Evolutionary conservation across 2,113 vertebrate species (phyloP).

Genomic region (Tursiops truncatus): DNA sequence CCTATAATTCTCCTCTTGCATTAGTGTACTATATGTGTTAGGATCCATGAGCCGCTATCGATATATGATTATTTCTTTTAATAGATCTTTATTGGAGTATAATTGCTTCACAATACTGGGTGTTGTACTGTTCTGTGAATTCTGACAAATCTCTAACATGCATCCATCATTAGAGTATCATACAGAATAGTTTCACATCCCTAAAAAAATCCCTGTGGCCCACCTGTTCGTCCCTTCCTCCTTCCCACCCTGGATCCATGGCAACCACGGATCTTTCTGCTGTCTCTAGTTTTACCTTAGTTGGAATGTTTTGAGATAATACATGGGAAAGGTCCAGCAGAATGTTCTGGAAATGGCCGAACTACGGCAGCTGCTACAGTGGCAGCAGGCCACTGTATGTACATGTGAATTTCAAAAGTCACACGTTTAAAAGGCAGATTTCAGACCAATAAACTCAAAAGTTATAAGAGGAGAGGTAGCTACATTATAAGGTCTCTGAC

Average conservation of each 20-base stretch:
- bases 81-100: no score
- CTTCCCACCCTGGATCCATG: not conserved
- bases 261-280: not conserved
- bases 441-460: not conserved
- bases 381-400: not conserved
- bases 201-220: not conserved
- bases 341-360: not conserved
- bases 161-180: no score
- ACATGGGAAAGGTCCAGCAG: not conserved
- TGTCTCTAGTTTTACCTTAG: not conserved
- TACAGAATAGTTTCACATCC: not conserved
- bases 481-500: not conserved
- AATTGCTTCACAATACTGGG: not conserved
- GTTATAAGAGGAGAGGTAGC: not conserved
- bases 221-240: accelerated
- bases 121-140: accelerated
- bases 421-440: not conserved
- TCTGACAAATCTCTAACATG: not conserved
- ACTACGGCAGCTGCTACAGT: not conserved
- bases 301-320: not conserved
- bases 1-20: not conserved
- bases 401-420: not conserved
- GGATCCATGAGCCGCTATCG: accelerated
- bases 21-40: not conserved
- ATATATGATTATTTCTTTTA: no score